phyloP scores from a whole-genome alignment of 2,113 vertebrate species.

The Mobula birostris region DNA sequence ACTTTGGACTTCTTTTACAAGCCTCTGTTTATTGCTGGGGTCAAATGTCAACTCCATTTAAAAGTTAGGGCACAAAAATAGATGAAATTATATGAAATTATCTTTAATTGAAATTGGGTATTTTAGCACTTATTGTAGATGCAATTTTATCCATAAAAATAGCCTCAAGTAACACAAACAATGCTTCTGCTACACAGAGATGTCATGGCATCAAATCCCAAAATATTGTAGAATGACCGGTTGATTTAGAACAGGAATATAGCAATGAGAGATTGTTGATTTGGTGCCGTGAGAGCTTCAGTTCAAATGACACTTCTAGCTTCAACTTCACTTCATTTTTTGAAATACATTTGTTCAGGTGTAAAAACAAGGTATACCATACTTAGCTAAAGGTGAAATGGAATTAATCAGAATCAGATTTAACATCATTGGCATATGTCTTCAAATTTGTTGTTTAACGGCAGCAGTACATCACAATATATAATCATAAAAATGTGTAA shows the following conservation, averaged over 20 bases:
- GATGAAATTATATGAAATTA: constrained; percentile 25
- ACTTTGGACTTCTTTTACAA: neutral
- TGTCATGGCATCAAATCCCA: neutral
- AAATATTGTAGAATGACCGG: constrained; percentile 1
- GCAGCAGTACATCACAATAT: too few species aligned
- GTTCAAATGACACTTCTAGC: neutral
- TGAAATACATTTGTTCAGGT: neutral
- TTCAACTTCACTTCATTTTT: neutral
- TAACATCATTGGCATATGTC: too few species aligned
- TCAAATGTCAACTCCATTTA: constrained; percentile 29
- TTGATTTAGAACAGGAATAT: neutral
- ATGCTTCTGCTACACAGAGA: constrained; percentile 8
- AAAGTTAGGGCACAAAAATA: neutral
- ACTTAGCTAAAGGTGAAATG: neutral
- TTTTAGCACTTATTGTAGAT: constrained; percentile 28
- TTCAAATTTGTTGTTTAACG: too few species aligned
- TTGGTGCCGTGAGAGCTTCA: neutral
- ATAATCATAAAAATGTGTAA: too few species aligned
- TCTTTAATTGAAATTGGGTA: constrained; percentile 21
- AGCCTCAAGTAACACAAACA: constrained; percentile 8
- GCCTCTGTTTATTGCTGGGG: neutral
- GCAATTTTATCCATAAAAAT: constrained; percentile 6
- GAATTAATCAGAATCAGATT: neutral
- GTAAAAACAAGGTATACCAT: neutral
- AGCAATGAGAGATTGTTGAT: constrained; percentile 7